A percentile compares a stretch with the other conserved stretches of the same genome.
Evolutionary conservation across 2,113 vertebrate species (phyloP).

Genomic region (Numenius arquata): DNA sequence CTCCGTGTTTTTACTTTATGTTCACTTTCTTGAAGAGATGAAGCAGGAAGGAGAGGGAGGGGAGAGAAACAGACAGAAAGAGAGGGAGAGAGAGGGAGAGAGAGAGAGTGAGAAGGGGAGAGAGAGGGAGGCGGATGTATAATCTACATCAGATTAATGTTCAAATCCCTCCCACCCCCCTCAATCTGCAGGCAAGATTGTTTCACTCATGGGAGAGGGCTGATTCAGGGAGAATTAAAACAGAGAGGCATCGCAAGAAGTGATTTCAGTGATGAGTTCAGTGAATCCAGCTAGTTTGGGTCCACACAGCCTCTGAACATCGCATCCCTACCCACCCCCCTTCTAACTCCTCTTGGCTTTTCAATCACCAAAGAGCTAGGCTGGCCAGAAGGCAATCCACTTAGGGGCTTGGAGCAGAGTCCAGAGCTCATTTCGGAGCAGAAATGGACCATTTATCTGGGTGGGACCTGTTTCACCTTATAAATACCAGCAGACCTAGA

Average conservation of each 20-base stretch:
- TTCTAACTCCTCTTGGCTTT: neutral
- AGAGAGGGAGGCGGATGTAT: conserved; percentile 72
- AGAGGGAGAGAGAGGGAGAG: conserved; percentile 73
- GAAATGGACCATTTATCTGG: conserved; percentile 29
- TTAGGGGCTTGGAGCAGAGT: conserved; percentile 45
- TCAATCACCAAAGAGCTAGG: neutral
- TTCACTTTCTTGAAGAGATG: conserved; percentile 77
- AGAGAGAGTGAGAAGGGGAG: conserved; percentile 68
- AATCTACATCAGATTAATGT: conserved; percentile 77
- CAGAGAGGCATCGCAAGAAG: conserved; percentile 71
- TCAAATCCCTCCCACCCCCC: conserved; percentile 73
- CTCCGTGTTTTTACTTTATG: conserved; percentile 72
- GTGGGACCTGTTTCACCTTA: conserved; percentile 9
- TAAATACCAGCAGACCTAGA: neutral
- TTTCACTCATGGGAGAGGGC: conserved; percentile 62
- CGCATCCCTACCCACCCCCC: neutral
- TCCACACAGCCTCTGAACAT: conserved; percentile 45
- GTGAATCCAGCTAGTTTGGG: conserved; percentile 74
- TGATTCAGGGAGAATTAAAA: conserved; percentile 75
- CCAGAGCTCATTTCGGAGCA: neutral
- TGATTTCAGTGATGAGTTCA: conserved; percentile 64
- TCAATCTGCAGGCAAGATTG: conserved; percentile 73
- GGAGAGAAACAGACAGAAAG: conserved; percentile 65
- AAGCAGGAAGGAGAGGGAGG: conserved; percentile 69
- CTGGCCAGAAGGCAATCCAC: conserved; percentile 62